Conservation (phyloP, 2,797 vertebrate species). For the Sciurus vulgaris region DNA sequence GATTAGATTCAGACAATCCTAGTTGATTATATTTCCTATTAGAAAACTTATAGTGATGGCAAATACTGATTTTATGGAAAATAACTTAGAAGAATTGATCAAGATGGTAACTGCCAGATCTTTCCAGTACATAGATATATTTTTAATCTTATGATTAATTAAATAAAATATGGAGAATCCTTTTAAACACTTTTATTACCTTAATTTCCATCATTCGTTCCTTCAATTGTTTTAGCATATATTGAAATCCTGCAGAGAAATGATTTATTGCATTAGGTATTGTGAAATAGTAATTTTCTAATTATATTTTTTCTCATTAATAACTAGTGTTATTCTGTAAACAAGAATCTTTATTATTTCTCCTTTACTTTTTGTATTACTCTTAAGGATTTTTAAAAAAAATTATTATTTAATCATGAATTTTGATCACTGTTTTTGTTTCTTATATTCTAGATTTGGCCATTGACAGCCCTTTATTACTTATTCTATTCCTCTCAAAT, state of each 20-base stretch:
- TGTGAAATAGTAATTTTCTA: neutral
- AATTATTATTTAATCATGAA: neutral
- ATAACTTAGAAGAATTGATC: neutral
- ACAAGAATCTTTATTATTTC: neutral
- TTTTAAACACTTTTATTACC: neutral
- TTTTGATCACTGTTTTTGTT: neutral
- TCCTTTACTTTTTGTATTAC: neutral
- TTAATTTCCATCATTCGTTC: neutral
- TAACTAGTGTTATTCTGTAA: neutral
- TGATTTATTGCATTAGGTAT: neutral
- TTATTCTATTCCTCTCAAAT: neutral
- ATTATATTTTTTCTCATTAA: neutral
- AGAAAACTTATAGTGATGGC: neutral
- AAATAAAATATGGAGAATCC: neutral
- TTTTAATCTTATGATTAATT: neutral
- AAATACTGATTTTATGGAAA: neutral
- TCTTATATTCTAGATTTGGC: neutral
- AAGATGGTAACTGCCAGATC: neutral
- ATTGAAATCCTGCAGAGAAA: neutral
- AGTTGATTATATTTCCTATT: neutral
- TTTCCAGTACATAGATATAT: neutral
- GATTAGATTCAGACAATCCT: neutral
- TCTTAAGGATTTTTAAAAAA: neutral
- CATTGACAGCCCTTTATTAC: neutral
- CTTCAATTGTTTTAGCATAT: neutral